A percentile compares a stretch with the other conserved stretches of the same genome.
Conservation (phyloP, 2,888 invertebrate genomes). For the Eucriotettix oculatus region DNA sequence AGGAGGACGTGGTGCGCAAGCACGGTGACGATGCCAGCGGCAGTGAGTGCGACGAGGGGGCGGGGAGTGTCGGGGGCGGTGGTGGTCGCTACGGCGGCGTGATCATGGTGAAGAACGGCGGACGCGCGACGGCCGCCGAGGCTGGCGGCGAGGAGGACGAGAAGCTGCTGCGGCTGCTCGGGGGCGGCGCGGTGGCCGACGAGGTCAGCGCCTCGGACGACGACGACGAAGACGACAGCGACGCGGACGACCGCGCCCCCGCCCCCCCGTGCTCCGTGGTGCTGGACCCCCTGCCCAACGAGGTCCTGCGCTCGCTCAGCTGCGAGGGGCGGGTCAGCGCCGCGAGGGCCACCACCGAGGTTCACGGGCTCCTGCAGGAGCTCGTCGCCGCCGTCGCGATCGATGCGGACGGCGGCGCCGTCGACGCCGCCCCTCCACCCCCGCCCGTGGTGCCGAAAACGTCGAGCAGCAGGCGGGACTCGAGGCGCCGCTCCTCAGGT, state of each 20-base stretch:
- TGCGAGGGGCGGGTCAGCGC: constrained; percentile 4
- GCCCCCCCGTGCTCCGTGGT: constrained; percentile 13
- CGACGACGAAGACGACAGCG: background rate
- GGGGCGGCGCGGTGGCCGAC: constrained; percentile 5
- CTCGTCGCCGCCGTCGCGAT: constrained; percentile 19
- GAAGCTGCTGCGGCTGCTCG: constrained; percentile 6
- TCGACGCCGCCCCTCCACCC: constrained; percentile 8
- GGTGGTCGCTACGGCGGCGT: constrained; percentile 7
- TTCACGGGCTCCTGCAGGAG: constrained; percentile 15
- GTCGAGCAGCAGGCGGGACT: constrained; percentile 21
- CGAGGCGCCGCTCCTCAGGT: constrained; percentile 19
- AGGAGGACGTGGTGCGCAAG: constrained; percentile 6
- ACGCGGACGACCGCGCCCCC: constrained; percentile 16
- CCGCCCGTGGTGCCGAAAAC: constrained; percentile 4
- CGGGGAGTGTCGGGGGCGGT: background rate
- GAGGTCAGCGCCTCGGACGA: constrained; percentile 1
- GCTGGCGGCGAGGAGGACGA: constrained; percentile 2
- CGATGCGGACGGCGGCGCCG: constrained; percentile 16
- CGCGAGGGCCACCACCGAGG: constrained; percentile 6
- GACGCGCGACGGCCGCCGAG: background rate
- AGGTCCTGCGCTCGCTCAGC: constrained; percentile 11
- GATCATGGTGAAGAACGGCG: constrained; percentile 8
- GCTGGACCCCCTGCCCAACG: constrained; percentile 12
- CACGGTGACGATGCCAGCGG: constrained; percentile 5
- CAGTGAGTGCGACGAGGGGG: background rate